A percentile compares a stretch with the other conserved stretches of the same genome.
Conservation (phyloP, 64 coral and sea anemone species). For the Platygyra sinensis region DNA sequence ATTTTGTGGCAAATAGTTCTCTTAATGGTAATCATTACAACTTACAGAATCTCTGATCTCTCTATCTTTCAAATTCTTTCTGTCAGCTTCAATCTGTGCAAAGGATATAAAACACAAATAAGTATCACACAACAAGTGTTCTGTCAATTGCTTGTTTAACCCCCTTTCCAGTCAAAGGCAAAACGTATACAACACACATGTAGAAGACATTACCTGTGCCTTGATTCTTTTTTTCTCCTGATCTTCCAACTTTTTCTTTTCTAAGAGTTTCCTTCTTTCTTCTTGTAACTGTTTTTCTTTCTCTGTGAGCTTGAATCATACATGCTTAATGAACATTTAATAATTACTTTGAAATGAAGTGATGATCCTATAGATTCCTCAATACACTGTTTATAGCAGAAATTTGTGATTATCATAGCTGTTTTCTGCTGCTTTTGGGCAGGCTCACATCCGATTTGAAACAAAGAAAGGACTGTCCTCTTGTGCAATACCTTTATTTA, state of each 20-base stretch:
- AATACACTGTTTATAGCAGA: neutral
- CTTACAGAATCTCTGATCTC: conserved; percentile 76
- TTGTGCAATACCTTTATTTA: neutral
- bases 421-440: conserved; percentile 5
- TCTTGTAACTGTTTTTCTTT: conserved; percentile 79
- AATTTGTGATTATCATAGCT: neutral
- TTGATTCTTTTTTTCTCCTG: conserved; percentile 81
- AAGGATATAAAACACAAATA: neutral
- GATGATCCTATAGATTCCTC: too few relatives aligned
- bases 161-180: neutral
- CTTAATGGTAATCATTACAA: neutral
- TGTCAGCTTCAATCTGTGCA: conserved; percentile 75
- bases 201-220: conserved; percentile 53
- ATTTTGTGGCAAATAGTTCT: neutral
- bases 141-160: neutral
- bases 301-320: conserved; percentile 61
- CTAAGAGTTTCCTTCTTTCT: conserved; percentile 69
- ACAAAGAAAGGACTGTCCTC: neutral
- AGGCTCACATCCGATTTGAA: neutral
- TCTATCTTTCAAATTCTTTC: conserved; percentile 66
- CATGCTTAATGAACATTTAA: too few relatives aligned
- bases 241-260: conserved; percentile 68
- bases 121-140: too few relatives aligned
- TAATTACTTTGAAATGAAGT: too few relatives aligned
- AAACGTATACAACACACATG: neutral